A percentile compares a stretch with the other conserved stretches of the same genome.
phyloP scores from a whole-genome alignment of 2,888 invertebrate species.

The Nomada hirtipes region DNA sequence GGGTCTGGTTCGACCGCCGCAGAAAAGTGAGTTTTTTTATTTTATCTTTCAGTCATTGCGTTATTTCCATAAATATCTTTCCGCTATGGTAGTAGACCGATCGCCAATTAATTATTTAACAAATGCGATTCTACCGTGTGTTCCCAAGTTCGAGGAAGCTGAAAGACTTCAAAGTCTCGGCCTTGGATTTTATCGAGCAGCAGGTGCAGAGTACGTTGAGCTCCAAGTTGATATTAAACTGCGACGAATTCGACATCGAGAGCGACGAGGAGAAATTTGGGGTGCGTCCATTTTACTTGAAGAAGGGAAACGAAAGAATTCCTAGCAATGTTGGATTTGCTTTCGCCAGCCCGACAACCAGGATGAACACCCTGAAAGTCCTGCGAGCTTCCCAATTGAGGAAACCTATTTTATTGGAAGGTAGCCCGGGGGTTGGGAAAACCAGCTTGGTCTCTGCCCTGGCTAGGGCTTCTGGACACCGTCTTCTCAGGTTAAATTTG shows the following conservation, averaged over 20 bases:
- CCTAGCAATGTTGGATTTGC: conserved; percentile 86
- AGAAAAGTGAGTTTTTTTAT: conserved; percentile 85
- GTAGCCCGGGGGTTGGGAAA: conserved; percentile 99
- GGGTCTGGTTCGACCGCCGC: conserved; percentile 93
- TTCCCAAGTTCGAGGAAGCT: conserved; percentile 77
- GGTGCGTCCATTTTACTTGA: conserved; percentile 91
- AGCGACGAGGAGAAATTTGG: conserved; percentile 86
- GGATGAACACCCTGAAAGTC: conserved; percentile 92
- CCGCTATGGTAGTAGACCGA: no score
- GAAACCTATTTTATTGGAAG: conserved; percentile 97
- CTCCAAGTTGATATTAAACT: conserved; percentile 33
- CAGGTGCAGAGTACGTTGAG: conserved; percentile 84
- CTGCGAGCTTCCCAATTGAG: conserved; percentile 95
- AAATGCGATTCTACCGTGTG: no score
- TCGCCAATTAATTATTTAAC: no score
- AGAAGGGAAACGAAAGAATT: conserved; percentile 84
- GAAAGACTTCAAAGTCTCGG: conserved; percentile 83
- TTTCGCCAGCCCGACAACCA: conserved; percentile 92
- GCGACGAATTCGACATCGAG: conserved; percentile 26
- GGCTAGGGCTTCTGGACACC: conserved; percentile 93
- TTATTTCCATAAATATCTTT: no score
- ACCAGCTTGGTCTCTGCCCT: conserved; percentile 97
- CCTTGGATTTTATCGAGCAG: conserved; percentile 86
- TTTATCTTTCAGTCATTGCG: neutral
- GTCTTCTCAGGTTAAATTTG: conserved; percentile 96